Percentiles rank a stretch among this genome's conserved stretches.
Conservation (phyloP, 2,113 vertebrate species). For the Dicaeum eximium region DNA sequence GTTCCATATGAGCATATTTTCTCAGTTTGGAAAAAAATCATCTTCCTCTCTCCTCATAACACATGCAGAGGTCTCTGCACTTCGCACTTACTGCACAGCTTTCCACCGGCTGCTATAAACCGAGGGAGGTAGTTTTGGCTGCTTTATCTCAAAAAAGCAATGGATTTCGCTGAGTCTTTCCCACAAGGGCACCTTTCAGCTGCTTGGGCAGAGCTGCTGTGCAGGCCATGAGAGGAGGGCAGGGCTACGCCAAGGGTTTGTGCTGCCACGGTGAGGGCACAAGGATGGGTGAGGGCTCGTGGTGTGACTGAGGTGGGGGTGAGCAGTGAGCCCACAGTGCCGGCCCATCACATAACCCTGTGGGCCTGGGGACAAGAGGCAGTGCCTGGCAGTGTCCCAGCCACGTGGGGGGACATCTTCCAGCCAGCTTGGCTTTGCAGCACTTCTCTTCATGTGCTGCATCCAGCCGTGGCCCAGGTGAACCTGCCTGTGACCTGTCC, state of each 20-base stretch:
- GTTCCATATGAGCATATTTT: constrained; percentile 35
- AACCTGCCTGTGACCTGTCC: background rate
- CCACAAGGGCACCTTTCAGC: rapidly evolving
- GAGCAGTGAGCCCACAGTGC: rapidly evolving
- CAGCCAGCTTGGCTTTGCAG: background rate
- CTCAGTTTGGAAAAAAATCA: background rate
- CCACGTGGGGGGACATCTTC: rapidly evolving
- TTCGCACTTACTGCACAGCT: background rate
- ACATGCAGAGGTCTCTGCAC: background rate
- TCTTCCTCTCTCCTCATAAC: background rate
- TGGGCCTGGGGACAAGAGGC: rapidly evolving
- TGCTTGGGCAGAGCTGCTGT: background rate
- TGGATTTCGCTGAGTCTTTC: background rate
- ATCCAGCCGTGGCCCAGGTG: too few species aligned
- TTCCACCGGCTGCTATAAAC: background rate
- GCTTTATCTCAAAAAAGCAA: background rate
- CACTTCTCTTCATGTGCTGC: rapidly evolving
- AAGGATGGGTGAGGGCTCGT: rapidly evolving
- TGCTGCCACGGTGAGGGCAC: rapidly evolving
- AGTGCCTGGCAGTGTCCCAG: rapidly evolving
- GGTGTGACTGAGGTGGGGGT: rapidly evolving
- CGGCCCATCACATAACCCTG: rapidly evolving
- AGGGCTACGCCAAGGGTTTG: background rate
- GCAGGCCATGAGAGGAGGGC: rapidly evolving
- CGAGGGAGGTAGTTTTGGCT: background rate